Conservation (phyloP, 2,113 vertebrate species). For the Grallaria varia region DNA sequence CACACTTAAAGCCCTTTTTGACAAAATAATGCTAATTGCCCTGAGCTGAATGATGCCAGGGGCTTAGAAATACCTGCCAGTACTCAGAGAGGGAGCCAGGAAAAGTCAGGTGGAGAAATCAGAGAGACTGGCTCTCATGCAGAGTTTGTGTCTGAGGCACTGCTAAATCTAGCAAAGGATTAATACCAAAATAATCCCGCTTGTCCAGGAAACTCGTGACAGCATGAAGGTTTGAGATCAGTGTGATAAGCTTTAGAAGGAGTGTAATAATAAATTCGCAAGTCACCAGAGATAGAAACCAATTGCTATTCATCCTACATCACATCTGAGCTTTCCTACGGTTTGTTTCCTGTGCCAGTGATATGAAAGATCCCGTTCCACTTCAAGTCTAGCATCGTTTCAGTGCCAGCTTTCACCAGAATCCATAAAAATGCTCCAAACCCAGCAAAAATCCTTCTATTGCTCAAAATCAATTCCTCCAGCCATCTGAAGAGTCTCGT, state of each 20-base stretch:
- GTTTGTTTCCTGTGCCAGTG: neutral
- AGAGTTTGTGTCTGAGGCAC: neutral
- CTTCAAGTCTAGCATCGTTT: neutral
- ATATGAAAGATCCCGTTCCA: neutral
- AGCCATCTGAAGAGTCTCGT: neutral
- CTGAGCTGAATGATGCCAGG: neutral
- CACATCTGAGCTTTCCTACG: neutral
- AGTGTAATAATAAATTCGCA: neutral
- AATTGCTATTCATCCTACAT: neutral
- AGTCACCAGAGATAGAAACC: neutral
- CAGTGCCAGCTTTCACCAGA: neutral
- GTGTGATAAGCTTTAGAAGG: neutral
- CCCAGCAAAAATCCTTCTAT: neutral
- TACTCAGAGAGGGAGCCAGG: neutral
- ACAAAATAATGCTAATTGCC: conserved; percentile 51
- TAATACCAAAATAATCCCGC: conserved; percentile 46
- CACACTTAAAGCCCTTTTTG: neutral
- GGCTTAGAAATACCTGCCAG: conserved; percentile 23
- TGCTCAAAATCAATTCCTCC: neutral
- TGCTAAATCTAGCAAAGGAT: neutral
- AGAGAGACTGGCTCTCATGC: neutral
- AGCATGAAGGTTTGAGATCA: neutral
- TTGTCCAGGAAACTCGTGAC: conserved; percentile 15
- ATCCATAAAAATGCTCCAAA: neutral
- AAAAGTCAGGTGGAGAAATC: conserved; percentile 15